Evolutionary conservation across 2,888 invertebrate species (phyloP).

Genomic region (Mythimna loreyi): DNA sequence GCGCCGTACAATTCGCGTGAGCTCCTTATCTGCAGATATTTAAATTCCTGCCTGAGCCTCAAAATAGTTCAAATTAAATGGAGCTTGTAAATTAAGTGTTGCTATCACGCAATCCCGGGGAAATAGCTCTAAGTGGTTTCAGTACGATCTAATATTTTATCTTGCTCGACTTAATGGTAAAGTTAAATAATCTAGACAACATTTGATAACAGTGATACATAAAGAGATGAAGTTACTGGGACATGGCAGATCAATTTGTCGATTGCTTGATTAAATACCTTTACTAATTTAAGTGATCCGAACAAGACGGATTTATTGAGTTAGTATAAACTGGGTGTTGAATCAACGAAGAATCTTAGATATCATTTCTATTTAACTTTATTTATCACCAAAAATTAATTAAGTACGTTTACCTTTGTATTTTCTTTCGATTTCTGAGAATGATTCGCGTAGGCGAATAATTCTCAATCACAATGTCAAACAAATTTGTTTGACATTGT

Average conservation of each 20-base stretch:
- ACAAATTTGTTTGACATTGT: background rate
- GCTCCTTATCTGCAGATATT: slow-evolving; percentile 88
- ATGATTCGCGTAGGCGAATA: background rate
- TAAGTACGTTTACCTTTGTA: background rate
- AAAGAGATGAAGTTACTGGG: slow-evolving; percentile 41
- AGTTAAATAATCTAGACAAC: slow-evolving; percentile 59
- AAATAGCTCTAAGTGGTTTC: slow-evolving; percentile 88
- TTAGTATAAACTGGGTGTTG: slow-evolving; percentile 26
- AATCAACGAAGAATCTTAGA: slow-evolving; percentile 28
- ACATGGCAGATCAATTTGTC: slow-evolving; percentile 45
- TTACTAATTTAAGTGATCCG: slow-evolving; percentile 37
- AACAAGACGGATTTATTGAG: slow-evolving; percentile 41
- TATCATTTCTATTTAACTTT: slow-evolving; percentile 1
- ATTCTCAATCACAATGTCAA: no score
- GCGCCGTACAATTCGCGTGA: slow-evolving; percentile 83
- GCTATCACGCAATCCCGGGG: slow-evolving; percentile 89
- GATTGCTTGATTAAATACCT: slow-evolving; percentile 49
- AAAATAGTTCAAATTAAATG: slow-evolving; percentile 88
- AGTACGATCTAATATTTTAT: slow-evolving; percentile 82
- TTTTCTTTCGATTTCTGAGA: background rate
- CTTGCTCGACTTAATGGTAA: slow-evolving; percentile 70
- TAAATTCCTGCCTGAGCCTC: slow-evolving; percentile 84
- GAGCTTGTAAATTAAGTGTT: slow-evolving; percentile 90
- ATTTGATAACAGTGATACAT: slow-evolving; percentile 40
- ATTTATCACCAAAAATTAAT: background rate